Percentiles rank a stretch among this genome's conserved stretches.
Conservation (phyloP, 2,888 invertebrate species). For the Latheticus oryzae region DNA sequence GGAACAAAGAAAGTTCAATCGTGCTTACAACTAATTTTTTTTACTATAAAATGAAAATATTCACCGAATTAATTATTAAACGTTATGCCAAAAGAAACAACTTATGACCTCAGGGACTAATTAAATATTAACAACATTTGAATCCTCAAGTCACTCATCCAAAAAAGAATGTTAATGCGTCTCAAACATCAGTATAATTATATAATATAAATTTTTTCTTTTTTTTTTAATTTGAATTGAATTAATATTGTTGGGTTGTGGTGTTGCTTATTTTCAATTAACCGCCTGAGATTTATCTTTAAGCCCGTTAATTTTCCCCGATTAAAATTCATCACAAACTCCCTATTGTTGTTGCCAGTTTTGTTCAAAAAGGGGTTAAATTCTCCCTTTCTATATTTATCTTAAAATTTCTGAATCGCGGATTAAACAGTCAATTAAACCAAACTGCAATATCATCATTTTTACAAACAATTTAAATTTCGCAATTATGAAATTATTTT, state of each 20-base stretch:
- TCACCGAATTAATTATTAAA: constrained; percentile 8
- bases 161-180: too few species aligned
- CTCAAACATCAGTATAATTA: too few species aligned
- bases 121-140: constrained; percentile 17
- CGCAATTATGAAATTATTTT: too few species aligned
- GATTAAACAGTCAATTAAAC: constrained; percentile 18
- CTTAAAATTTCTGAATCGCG: constrained; percentile 6
- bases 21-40: constrained; percentile 10
- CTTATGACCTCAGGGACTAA: constrained; percentile 4
- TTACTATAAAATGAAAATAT: background rate
- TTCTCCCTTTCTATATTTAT: constrained; percentile 12
- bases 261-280: constrained; percentile 27
- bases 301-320: constrained; percentile 23
- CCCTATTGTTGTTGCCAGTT: constrained; percentile 10
- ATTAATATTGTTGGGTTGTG: background rate
- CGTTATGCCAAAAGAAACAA: constrained; percentile 9
- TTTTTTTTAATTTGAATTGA: too few species aligned
- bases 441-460: too few species aligned
- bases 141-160: too few species aligned
- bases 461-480: too few species aligned
- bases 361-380: constrained; percentile 8
- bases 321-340: constrained; percentile 30
- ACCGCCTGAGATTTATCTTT: constrained; percentile 16
- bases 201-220: too few species aligned
- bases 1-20: constrained; percentile 1